A percentile compares a stretch with the other conserved stretches of the same genome.
These are phyloP conservation scores for Mellilla xanthometata DNA, from an alignment of 2,888 invertebrate species.

Conservation along the genomic window DNA sequence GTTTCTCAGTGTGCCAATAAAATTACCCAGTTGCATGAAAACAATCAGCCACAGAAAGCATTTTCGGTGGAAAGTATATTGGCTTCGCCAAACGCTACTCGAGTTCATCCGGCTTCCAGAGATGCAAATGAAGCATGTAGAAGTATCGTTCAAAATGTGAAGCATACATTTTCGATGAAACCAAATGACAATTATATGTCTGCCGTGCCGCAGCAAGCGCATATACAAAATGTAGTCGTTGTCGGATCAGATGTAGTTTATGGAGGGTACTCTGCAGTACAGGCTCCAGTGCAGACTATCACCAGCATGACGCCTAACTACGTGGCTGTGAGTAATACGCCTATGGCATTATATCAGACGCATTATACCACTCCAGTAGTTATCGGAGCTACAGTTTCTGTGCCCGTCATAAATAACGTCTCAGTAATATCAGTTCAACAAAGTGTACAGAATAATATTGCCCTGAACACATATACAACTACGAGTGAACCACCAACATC, in stretches of 20 bases:
- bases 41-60: neutral
- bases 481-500: too few relatives aligned
- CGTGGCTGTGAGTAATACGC: slow-evolving; percentile 40
- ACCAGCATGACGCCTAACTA: slow-evolving; percentile 37
- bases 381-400: slow-evolving; percentile 44
- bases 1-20: slow-evolving; percentile 6
- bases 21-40: neutral
- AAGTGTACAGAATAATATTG: slow-evolving; percentile 7
- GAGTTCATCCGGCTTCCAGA: slow-evolving; percentile 1
- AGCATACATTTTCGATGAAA: slow-evolving; percentile 23
- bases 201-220: slow-evolving; percentile 39
- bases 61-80: too few relatives aligned
- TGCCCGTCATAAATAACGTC: slow-evolving; percentile 26
- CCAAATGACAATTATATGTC: slow-evolving; percentile 37
- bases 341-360: slow-evolving; percentile 48
- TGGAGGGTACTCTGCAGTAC: slow-evolving; percentile 43
- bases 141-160: slow-evolving; percentile 3
- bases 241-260: slow-evolving; percentile 53
- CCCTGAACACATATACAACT: too few relatives aligned
- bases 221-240: slow-evolving; percentile 51
- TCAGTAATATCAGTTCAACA: slow-evolving; percentile 17
- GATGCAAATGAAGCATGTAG: slow-evolving; percentile 5
- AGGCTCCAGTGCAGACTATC: slow-evolving; percentile 32
- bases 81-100: neutral
- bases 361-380: slow-evolving; percentile 46